phyloP scores from a whole-genome alignment of 37 sponge, comb jelly and placozoan genomes.

The Aphrocallistes beatrix region DNA sequence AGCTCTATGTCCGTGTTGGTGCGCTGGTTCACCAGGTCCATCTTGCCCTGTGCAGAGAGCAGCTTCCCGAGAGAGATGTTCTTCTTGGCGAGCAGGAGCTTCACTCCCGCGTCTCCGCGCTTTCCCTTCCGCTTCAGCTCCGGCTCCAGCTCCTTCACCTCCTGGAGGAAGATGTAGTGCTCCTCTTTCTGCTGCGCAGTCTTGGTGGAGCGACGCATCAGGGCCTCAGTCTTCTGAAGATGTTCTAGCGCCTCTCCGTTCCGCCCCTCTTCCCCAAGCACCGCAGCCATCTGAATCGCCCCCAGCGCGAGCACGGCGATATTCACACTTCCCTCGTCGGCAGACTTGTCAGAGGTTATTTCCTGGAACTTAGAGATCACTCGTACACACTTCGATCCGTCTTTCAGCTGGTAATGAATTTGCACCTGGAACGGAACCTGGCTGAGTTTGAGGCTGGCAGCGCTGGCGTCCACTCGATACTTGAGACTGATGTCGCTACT shows the following conservation, averaged over 20 bases:
- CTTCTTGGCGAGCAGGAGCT: slow-evolving; percentile 54
- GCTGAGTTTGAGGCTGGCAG: neutral
- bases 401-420: slow-evolving; percentile 58
- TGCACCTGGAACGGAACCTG: slow-evolving; percentile 44
- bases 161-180: slow-evolving; percentile 50
- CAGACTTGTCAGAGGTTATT: slow-evolving; percentile 30
- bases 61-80: slow-evolving; percentile 62
- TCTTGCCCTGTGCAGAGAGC: slow-evolving; percentile 65
- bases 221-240: slow-evolving; percentile 33
- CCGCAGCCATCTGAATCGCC: slow-evolving; percentile 64
- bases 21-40: slow-evolving; percentile 41
- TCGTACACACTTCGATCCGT: slow-evolving; percentile 66
- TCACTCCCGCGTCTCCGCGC: slow-evolving; percentile 35
- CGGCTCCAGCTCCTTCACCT: slow-evolving; percentile 34
- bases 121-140: slow-evolving; percentile 31
- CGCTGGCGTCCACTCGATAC: slow-evolving; percentile 34
- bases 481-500: slow-evolving; percentile 55
- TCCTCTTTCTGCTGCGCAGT: slow-evolving; percentile 76
- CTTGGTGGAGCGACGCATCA: slow-evolving; percentile 50
- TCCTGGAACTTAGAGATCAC: slow-evolving; percentile 48
- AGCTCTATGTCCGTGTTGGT: slow-evolving; percentile 48
- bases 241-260: slow-evolving; percentile 54
- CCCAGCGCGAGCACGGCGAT: slow-evolving; percentile 67
- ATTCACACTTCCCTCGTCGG: slow-evolving; percentile 50
- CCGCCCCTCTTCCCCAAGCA: slow-evolving; percentile 53